Conservation (phyloP, 2,113 vertebrate species). For the Pelusios castaneus region DNA sequence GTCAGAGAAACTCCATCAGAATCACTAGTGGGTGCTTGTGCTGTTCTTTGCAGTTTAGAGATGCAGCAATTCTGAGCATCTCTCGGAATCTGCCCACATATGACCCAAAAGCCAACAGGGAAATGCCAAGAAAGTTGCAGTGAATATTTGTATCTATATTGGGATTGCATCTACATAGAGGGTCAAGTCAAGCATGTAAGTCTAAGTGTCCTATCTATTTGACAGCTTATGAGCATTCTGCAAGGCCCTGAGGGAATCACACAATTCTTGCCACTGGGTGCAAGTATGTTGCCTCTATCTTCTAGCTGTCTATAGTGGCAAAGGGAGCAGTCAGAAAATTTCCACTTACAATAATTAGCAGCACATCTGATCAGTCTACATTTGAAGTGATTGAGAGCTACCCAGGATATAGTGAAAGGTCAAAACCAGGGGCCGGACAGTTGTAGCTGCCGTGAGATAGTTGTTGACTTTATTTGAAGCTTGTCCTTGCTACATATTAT, state of each 20-base stretch:
- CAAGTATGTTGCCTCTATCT: background rate
- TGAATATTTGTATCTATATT: background rate
- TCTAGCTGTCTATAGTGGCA: background rate
- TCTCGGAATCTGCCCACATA: background rate
- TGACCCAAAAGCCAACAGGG: background rate
- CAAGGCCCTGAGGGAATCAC: background rate
- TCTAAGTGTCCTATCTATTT: background rate
- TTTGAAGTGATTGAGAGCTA: background rate
- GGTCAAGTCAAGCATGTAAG: too few relatives aligned
- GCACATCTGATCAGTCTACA: background rate
- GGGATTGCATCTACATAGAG: too few relatives aligned
- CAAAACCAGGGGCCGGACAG: background rate
- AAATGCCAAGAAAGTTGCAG: background rate
- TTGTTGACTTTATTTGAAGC: background rate
- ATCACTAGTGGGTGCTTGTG: slow-evolving; percentile 28
- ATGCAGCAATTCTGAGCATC: slow-evolving; percentile 6
- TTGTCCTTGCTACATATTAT: background rate
- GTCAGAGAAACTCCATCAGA: slow-evolving; percentile 41
- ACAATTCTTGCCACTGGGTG: background rate
- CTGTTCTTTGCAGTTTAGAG: background rate
- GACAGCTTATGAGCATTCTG: background rate
- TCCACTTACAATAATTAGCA: background rate
- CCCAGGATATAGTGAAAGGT: background rate
- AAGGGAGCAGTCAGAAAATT: background rate
- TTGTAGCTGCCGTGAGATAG: background rate